A percentile compares a stretch with the other conserved stretches of the same genome.
Conservation (phyloP, 2,797 vertebrate genomes). For the Malurus leucopterus region DNA sequence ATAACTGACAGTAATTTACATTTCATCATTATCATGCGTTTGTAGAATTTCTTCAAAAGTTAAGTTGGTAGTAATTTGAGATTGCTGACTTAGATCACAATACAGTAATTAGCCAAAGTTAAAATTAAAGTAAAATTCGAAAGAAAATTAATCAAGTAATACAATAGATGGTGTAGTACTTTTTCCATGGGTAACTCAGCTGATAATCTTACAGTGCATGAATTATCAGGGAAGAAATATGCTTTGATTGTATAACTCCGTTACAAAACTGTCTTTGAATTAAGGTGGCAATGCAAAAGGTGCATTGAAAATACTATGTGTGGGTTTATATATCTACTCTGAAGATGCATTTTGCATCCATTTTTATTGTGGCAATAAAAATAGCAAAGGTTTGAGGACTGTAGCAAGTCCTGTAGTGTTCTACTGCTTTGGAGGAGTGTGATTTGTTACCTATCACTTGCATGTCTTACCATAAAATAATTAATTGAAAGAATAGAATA, state of each 20-base stretch:
- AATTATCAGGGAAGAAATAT: background rate
- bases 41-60: conserved; percentile 36
- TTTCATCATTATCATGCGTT: background rate
- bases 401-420: background rate
- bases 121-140: conserved; percentile 37
- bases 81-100: conserved; percentile 35
- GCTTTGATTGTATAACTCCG: background rate
- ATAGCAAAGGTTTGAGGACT: background rate
- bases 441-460: background rate
- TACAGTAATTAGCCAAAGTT: conserved; percentile 36
- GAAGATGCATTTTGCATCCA: background rate
- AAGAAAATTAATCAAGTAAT: conserved; percentile 32
- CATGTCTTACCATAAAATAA: background rate
- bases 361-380: background rate
- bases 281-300: background rate
- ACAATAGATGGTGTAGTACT: background rate
- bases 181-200: background rate
- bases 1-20: background rate
- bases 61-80: conserved; percentile 20
- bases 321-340: background rate
- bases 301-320: background rate
- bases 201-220: background rate
- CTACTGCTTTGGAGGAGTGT: background rate
- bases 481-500: background rate
- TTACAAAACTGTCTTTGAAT: background rate